phyloP scores from a whole-genome alignment of 1,140 invertebrate species.

The Gonioctena quinquepunctata region DNA sequence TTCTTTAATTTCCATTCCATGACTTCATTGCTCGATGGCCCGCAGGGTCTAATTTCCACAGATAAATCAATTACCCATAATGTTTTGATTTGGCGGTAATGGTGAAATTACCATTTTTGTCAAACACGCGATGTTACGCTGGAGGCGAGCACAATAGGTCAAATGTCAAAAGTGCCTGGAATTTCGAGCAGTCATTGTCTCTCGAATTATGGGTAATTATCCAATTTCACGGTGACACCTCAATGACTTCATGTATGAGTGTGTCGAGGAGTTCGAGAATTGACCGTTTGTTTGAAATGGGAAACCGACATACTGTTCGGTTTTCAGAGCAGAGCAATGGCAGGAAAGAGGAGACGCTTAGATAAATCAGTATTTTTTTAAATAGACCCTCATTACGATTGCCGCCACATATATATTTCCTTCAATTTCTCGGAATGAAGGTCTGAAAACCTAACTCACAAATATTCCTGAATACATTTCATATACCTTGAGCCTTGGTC shows the following conservation, averaged over 20 bases:
- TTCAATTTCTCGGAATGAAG: too few species aligned
- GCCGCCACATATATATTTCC: too few species aligned
- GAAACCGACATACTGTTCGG: too few species aligned
- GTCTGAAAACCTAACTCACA: too few species aligned
- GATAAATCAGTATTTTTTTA: too few species aligned
- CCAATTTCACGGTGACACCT: neutral
- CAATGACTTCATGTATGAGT: neutral
- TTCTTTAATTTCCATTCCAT: neutral
- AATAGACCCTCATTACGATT: too few species aligned
- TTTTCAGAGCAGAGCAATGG: too few species aligned
- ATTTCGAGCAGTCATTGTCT: neutral
- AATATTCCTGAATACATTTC: too few species aligned
- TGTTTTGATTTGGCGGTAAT: neutral
- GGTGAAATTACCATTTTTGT: neutral
- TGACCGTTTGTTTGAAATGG: too few species aligned
- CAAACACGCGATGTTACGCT: neutral
- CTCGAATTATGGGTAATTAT: neutral
- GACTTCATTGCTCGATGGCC: neutral
- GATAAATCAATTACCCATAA: neutral
- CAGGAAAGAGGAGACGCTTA: too few species aligned
- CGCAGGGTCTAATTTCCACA: neutral
- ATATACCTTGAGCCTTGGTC: too few species aligned
- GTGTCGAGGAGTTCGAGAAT: neutral
- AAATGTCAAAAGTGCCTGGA: neutral
- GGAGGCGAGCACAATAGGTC: neutral